Evolutionary conservation across 2,888 invertebrate genomes (phyloP), one percentile per base, ranked within the genome.

Genomic region (Cephus pulcher): DNA sequence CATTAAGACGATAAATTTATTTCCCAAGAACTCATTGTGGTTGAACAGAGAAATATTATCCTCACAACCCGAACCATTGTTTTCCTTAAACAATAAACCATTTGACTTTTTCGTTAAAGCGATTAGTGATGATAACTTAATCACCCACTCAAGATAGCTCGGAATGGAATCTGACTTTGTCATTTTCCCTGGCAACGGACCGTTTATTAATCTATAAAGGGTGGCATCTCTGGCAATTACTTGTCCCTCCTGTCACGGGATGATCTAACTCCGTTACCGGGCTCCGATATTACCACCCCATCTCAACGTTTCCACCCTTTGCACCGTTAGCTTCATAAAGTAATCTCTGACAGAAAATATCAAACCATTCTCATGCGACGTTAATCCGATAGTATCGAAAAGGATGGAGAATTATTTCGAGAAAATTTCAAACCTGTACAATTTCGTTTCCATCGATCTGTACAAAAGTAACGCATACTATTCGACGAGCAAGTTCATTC

Each of bases 161-260:
- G 15, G 32, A 71, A 71, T 71, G 15, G 71, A 71, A 32, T 71
- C 71, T 71, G 71, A 74, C 74, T 74, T 34, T 34, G 35, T 35
- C 74, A 74, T 74, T 74, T 74, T 34, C 74, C 35, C 74, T 34
- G 33, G 74, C 4, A 33, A 35, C 74, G 15, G 56, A 69, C 56
- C 78, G 76, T 76, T 76, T 76, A 78, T 78, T 76, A 78, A 78
- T 78, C 78, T 76, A 37, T 68, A 35, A 78, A 78, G 76, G 78
- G 78, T 35, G 73, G 76, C 78, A 76, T 78, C 76, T 78, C 78
- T 73, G 73, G 78, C 76, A 78, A 78, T 78, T 78, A 78, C 76
- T 78, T 71, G 73, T 76, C 78, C 76, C 78, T 73, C 71, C 73
- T 75, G 78, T 76, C 78, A 73, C 30, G 35, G 75, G 76, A 76